Conservation (phyloP, 2,888 invertebrate species). For the Dioctria linearis region DNA sequence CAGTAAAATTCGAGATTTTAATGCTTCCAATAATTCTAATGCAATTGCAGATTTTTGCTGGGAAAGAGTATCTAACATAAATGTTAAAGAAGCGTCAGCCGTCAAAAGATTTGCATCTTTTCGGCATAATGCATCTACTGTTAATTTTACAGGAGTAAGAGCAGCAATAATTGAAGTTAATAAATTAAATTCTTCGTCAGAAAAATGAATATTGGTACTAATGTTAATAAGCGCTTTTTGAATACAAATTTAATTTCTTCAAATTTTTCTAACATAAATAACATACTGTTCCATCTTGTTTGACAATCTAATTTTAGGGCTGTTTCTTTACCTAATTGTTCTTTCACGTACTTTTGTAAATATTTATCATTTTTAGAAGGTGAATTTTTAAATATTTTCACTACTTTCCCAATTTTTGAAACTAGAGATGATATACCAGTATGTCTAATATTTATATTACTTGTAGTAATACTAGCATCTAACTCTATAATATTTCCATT, state of each 20-base stretch:
- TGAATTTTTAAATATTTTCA: conserved; percentile 27
- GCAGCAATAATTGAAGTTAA: background rate
- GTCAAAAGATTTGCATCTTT: conserved; percentile 20
- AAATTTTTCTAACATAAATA: conserved; percentile 57
- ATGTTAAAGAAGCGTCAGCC: conserved; percentile 4
- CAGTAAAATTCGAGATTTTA: background rate
- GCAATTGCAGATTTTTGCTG: background rate
- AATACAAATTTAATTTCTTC: conserved; percentile 58
- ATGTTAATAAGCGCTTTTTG: conserved; percentile 60
- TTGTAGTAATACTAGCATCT: too few species aligned
- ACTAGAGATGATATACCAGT: conserved; percentile 1
- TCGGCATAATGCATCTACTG: conserved; percentile 22
- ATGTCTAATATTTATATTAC: background rate
- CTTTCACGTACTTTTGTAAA: conserved; percentile 53
- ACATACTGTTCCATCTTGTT: conserved; percentile 57
- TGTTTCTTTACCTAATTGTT: conserved; percentile 54
- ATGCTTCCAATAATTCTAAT: background rate
- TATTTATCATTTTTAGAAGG: conserved; percentile 50
- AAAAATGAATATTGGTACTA: conserved; percentile 53
- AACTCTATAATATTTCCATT: too few species aligned
- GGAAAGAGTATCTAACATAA: conserved; percentile 1
- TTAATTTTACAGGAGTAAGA: conserved; percentile 13
- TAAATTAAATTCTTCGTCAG: conserved; percentile 8
- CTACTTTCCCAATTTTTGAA: conserved; percentile 32
- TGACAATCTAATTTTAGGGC: conserved; percentile 55